Base-by-base conservation (phyloP, 2,888 invertebrate species). In the Thumatha senex region DNA sequence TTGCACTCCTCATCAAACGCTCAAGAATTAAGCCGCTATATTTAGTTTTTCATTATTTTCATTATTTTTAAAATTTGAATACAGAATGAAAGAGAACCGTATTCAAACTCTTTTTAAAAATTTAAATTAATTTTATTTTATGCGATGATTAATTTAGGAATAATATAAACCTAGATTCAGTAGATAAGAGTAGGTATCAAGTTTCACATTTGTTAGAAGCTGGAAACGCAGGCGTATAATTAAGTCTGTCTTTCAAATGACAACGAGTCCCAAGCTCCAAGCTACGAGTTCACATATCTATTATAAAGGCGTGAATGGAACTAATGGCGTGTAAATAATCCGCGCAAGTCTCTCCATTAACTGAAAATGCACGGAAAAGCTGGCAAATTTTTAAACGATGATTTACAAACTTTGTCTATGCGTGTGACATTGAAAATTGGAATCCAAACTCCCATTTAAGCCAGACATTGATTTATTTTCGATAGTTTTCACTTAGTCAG, bases 291-390 rank as follows among this genome's bases (percentile, higher is more conserved):
- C 64, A 58, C 71, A 66, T 79, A 86, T 84, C 18, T 24, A 24
- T 24, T 24, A 24, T 24, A 86, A 86, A 82, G 75, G 79, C 80
- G 72, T 68, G 76, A 78, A 76, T 67, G 58, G 73, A 76, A 67
- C 82, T 86, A 88, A 86, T 87, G 85, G 84, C 76, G 80, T 78
- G 82, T 77, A 70, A 76, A 78, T 86, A 86, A 88, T 84, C 71
- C 81, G 74, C 64, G 76, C 79, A 84, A 85, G 82, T 80, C 83
- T 74, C 80, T 73, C 78, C 65, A 80, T 83, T 84, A 81, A 79
- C 63, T 30, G 18, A 2, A 24, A 24, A 24, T 24, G 5, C 18
- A 24, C 18, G 2, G 18, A 70, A 63, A 62, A 78, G 75, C 79
- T 80, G 80, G 78, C 75, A 78, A 82, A 82, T 81, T 82, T 82